phyloP scores from a whole-genome alignment of 2,888 invertebrate species.

The Drosophila kanekoi region DNA sequence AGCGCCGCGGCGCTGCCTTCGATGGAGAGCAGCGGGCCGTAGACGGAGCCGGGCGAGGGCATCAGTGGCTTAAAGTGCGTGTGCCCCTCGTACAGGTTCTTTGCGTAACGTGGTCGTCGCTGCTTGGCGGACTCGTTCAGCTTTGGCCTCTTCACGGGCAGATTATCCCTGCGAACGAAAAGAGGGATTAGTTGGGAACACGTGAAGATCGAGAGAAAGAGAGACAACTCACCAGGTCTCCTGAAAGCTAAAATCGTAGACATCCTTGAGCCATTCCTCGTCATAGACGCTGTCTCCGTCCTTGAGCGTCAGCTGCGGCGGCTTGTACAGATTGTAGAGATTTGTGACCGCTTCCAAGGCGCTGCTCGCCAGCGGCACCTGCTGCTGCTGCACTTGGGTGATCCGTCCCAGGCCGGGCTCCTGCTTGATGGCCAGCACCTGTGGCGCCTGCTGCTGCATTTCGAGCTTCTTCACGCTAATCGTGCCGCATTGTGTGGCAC shows the following conservation, averaged over 20 bases:
- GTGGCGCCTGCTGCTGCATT: constrained; percentile 59
- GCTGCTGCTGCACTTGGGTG: constrained; percentile 26
- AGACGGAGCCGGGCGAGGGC: constrained; percentile 83
- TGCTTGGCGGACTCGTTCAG: constrained; percentile 86
- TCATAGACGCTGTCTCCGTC: constrained; percentile 92
- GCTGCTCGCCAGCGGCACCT: constrained; percentile 45
- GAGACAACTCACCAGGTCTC: constrained; percentile 90
- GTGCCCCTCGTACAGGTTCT: constrained; percentile 88
- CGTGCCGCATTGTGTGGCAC: constrained; percentile 73
- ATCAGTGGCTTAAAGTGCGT: constrained; percentile 86
- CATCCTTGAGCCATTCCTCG: constrained; percentile 92
- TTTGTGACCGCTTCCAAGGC: constrained; percentile 78
- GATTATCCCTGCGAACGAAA: constrained; percentile 89
- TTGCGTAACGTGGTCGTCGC: constrained; percentile 83
- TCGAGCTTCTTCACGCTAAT: constrained; percentile 83
- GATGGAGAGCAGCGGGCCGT: constrained; percentile 77
- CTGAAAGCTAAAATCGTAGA: constrained; percentile 95
- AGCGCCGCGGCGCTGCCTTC: constrained; percentile 60
- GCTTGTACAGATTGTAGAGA: constrained; percentile 86
- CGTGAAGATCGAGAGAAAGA: too few relatives aligned
- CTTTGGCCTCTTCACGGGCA: constrained; percentile 95
- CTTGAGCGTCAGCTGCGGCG: constrained; percentile 91
- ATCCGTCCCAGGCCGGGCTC: constrained; percentile 54
- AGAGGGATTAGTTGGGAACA: background rate
- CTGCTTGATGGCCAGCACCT: constrained; percentile 53